Conservation (phyloP, 2,113 vertebrate genomes). For the Leiothrix lutea region DNA sequence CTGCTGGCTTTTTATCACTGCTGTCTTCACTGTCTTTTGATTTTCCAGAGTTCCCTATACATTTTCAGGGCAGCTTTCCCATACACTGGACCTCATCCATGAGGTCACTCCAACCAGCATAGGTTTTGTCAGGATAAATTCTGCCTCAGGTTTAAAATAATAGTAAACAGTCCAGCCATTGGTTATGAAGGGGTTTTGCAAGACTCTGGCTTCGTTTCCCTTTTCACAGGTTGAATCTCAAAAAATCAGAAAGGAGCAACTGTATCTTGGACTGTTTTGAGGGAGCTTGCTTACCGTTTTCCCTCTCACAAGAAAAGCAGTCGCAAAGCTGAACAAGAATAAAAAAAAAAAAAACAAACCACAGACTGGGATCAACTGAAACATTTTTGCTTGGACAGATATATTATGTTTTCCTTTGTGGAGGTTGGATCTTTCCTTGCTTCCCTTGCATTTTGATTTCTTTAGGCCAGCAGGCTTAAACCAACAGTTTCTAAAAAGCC, state of each 20-base stretch:
- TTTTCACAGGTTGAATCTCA: neutral
- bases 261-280: neutral
- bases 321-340: neutral
- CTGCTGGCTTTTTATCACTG: neutral
- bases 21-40: neutral
- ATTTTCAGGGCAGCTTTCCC: neutral
- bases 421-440: neutral
- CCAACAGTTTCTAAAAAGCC: neutral
- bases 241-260: neutral
- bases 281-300: neutral
- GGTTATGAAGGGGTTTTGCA: neutral
- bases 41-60: neutral
- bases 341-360: neutral
- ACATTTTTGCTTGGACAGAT: slow-evolving; percentile 26
- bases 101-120: neutral
- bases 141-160: neutral
- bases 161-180: neutral
- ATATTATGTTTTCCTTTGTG: neutral
- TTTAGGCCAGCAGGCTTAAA: neutral
- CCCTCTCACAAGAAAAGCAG: neutral
- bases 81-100: neutral
- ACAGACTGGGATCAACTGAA: neutral
- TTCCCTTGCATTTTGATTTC: neutral
- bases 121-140: neutral
- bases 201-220: neutral